phyloP scores from a whole-genome alignment of 2,888 invertebrate species.

The Marronus borbonicus region DNA sequence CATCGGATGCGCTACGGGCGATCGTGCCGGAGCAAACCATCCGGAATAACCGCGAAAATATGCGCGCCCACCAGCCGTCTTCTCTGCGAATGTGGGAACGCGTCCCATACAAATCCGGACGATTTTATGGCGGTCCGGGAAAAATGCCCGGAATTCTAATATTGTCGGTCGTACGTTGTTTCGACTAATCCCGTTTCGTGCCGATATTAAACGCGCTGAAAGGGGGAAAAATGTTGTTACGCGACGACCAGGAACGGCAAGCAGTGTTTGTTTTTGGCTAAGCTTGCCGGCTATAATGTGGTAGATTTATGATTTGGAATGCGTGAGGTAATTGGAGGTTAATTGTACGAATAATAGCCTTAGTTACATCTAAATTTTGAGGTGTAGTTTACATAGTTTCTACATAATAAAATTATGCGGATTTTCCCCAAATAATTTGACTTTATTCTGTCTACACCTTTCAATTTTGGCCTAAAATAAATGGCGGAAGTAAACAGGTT shows the following conservation, averaged over 20 bases:
- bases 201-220: not conserved
- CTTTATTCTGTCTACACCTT: too few species aligned
- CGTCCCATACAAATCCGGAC: not conserved
- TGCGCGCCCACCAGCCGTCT: not conserved
- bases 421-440: too few species aligned
- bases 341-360: too few species aligned
- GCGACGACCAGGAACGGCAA: not conserved
- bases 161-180: constrained; percentile 37
- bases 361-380: too few species aligned
- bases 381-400: too few species aligned
- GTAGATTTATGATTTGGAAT: too few species aligned
- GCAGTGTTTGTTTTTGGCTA: too few species aligned
- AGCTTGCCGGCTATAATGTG: too few species aligned
- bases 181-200: constrained; percentile 19
- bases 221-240: not conserved
- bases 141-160: constrained; percentile 37
- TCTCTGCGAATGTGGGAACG: not conserved
- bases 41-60: constrained; percentile 30
- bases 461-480: too few species aligned
- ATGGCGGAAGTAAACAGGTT: too few species aligned
- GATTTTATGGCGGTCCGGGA: constrained; percentile 13
- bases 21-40: constrained; percentile 12
- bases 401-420: too few species aligned
- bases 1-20: constrained; percentile 22
- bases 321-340: too few species aligned